phyloP scores from a whole-genome alignment of 2,797 vertebrate genomes.

The Notolabrus celidotus region DNA sequence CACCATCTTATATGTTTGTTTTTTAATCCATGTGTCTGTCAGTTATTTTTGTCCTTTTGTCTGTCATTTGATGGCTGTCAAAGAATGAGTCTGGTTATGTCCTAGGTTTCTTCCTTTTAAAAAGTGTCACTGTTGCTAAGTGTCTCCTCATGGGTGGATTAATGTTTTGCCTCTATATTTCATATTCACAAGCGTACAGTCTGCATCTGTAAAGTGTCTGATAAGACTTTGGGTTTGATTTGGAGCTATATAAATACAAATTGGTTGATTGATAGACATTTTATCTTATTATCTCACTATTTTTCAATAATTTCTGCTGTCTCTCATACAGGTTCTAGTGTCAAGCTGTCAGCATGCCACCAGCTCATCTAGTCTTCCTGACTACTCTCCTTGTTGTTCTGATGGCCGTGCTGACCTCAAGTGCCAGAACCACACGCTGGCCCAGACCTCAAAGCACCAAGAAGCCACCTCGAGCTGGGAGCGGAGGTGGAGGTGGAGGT shows the following conservation, averaged over 20 bases:
- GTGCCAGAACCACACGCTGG: constrained; percentile 85
- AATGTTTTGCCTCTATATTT: too few species aligned
- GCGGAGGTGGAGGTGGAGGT: constrained; percentile 49
- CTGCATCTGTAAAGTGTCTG: too few species aligned
- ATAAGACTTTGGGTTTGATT: not conserved
- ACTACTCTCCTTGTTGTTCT: constrained; percentile 63
- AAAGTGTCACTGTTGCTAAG: not conserved
- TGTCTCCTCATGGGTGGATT: too few species aligned
- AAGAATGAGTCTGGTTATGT: not conserved
- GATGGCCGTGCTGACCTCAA: constrained; percentile 56
- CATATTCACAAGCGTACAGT: too few species aligned
- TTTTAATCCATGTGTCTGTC: not conserved
- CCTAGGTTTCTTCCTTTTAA: not conserved
- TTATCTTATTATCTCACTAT: too few species aligned
- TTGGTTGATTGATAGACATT: too few species aligned
- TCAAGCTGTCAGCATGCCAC: constrained; percentile 66
- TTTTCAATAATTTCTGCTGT: not conserved
- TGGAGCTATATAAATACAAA: not conserved
- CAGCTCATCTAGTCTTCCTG: constrained; percentile 59
- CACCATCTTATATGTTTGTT: not conserved
- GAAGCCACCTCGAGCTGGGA: constrained; percentile 77
- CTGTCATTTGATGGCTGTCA: not conserved
- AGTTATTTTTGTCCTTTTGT: too few species aligned
- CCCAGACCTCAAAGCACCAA: constrained; percentile 87
- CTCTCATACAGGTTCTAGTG: constrained; percentile 34